Evolutionary conservation across 2,113 vertebrate genomes (phyloP).

Genomic region (Amblyopsis rosae): DNA sequence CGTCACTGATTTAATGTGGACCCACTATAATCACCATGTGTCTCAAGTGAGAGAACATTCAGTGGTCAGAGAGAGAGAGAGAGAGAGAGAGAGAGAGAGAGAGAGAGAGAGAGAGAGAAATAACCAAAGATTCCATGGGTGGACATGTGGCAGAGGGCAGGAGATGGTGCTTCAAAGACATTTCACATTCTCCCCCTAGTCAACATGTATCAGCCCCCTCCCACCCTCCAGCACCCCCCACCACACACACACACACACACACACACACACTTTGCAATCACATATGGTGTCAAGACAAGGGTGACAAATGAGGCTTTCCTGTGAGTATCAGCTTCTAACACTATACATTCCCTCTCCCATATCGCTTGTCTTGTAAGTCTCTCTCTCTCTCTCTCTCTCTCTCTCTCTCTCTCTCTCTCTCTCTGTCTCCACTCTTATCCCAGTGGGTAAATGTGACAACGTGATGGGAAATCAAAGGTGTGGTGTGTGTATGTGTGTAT

Average conservation of each 20-base stretch:
- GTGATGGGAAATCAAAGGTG: slow-evolving; percentile 42
- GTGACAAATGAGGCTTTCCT: slow-evolving; percentile 71
- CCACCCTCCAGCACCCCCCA: slow-evolving; percentile 19
- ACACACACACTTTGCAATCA: slow-evolving; percentile 37
- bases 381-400: slow-evolving; percentile 1
- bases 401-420: slow-evolving; percentile 7
- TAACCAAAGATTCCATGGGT: slow-evolving; percentile 2
- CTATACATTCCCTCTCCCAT: slow-evolving; percentile 38
- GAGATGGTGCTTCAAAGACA: slow-evolving; percentile 48
- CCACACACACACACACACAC: slow-evolving; percentile 18
- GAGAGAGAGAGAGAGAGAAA: slow-evolving; percentile 10
- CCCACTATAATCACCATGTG: slow-evolving; percentile 62
- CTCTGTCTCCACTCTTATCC: slow-evolving; percentile 38
- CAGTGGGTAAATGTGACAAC: slow-evolving; percentile 47
- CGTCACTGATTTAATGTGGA: slow-evolving; percentile 66
- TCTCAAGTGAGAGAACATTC: slow-evolving; percentile 50
- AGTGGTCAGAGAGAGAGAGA: slow-evolving; percentile 46
- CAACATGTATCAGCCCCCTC: slow-evolving; percentile 41
- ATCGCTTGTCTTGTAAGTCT: slow-evolving; percentile 6
- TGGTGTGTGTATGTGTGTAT: neutral
- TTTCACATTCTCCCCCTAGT: slow-evolving; percentile 27
- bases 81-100: slow-evolving; percentile 21
- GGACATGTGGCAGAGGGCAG: slow-evolving; percentile 38
- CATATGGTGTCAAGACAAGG: slow-evolving; percentile 63
- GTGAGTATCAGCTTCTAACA: slow-evolving; percentile 70